phyloP scores from a whole-genome alignment of 2,113 vertebrate genomes.

The Dasypus novemcinctus region DNA sequence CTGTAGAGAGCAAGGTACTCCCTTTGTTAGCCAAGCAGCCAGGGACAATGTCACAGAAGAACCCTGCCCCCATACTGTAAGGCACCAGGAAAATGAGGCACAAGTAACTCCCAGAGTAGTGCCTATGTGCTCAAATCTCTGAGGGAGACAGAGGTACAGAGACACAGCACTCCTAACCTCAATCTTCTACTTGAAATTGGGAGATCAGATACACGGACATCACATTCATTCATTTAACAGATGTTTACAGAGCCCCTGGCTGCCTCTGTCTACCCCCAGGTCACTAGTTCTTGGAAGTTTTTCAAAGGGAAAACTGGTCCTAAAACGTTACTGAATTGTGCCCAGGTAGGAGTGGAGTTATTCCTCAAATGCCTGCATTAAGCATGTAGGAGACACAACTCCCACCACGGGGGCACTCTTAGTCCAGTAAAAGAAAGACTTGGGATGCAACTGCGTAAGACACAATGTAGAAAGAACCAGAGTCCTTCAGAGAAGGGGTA shows the following conservation, averaged over 20 bases:
- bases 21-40: not conserved
- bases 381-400: not conserved
- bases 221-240: not conserved
- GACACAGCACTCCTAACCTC: not conserved
- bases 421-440: not conserved
- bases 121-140: not conserved
- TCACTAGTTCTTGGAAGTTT: conserved; percentile 20
- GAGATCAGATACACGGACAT: not conserved
- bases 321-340: not conserved
- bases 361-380: not conserved
- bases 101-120: not conserved
- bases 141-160: not conserved
- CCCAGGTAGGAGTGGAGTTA: not conserved
- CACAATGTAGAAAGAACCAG: not conserved
- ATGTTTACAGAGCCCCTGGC: not conserved
- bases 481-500: not conserved
- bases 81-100: not conserved
- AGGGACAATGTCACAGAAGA: not conserved
- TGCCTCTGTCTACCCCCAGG: not conserved
- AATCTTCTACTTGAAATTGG: not conserved
- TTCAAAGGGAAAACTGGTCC: not conserved
- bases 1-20: not conserved
- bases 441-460: not conserved
- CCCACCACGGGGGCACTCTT: not conserved
- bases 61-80: not conserved